These are phyloP conservation scores for Lottia scabra DNA, from an alignment of 2,888 invertebrate genomes.

Conservation along the genomic window DNA sequence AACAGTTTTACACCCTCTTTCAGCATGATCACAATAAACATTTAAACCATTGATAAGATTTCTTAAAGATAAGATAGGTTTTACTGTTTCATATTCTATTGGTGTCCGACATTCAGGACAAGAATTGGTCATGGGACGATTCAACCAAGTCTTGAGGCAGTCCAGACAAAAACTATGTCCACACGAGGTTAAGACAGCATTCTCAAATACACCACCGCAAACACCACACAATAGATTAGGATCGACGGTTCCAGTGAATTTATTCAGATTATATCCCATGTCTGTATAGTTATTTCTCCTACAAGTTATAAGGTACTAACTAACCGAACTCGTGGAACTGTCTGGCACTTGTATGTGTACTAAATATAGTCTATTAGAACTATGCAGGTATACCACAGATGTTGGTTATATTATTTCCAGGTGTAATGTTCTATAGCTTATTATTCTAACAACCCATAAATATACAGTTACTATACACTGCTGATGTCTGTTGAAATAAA, in stretches of 20 bases:
- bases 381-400: too few species aligned
- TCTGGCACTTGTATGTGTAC: too few species aligned
- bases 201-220: slow-evolving; percentile 61
- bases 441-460: too few species aligned
- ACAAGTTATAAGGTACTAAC: too few species aligned
- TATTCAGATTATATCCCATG: slow-evolving; percentile 58
- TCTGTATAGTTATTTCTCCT: too few species aligned
- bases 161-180: slow-evolving; percentile 62
- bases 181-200: slow-evolving; percentile 63
- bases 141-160: slow-evolving; percentile 62
- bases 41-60: slow-evolving; percentile 60
- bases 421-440: too few species aligned
- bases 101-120: slow-evolving; percentile 62
- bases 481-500: too few species aligned
- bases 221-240: slow-evolving; percentile 64
- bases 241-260: slow-evolving; percentile 57
- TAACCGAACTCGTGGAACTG: too few species aligned
- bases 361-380: too few species aligned
- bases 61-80: slow-evolving; percentile 59
- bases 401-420: too few species aligned
- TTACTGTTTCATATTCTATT: slow-evolving; percentile 34
- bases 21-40: slow-evolving; percentile 50
- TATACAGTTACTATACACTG: too few species aligned
- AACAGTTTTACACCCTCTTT: slow-evolving; percentile 53
- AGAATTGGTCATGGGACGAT: slow-evolving; percentile 45